Evolutionary conservation across 2,888 invertebrate genomes (phyloP).

Genomic region (Mactromeris polynyma): DNA sequence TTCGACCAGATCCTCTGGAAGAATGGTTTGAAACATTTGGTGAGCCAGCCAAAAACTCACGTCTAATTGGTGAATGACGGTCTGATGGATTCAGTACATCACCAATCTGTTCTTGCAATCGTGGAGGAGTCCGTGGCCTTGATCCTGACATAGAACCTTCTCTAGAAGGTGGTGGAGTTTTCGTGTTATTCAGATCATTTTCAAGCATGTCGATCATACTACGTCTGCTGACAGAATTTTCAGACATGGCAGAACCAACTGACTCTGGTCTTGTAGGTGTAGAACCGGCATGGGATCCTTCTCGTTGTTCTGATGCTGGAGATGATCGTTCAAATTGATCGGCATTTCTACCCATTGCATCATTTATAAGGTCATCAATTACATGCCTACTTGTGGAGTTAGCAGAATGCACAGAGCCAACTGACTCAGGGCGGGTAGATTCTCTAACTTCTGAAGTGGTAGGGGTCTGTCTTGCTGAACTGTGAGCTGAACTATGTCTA

Average conservation of each 20-base stretch:
- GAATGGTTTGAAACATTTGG: constrained; percentile 49
- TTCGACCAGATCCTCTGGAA: constrained; percentile 45
- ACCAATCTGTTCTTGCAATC: constrained; percentile 56
- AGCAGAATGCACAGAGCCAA: constrained; percentile 64
- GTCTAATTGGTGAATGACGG: constrained; percentile 68
- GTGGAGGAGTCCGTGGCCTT: constrained; percentile 59
- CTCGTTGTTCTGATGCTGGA: constrained; percentile 19
- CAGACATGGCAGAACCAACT: constrained; percentile 63
- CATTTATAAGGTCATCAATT: constrained; percentile 53
- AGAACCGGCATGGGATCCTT: constrained; percentile 39
- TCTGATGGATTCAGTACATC: constrained; percentile 73
- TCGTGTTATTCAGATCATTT: constrained; percentile 42
- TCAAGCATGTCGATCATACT: constrained; percentile 54
- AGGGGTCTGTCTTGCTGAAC: constrained; percentile 69
- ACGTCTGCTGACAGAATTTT: constrained; percentile 53
- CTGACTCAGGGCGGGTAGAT: constrained; percentile 44
- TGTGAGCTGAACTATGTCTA: constrained; percentile 69
- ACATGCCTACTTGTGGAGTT: constrained; percentile 55
- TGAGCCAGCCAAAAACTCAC: constrained; percentile 63
- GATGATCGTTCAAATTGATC: background rate
- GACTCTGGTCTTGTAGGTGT: constrained; percentile 34
- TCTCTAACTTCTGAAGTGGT: constrained; percentile 39
- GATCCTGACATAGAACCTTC: constrained; percentile 60
- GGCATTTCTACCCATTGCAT: constrained; percentile 40
- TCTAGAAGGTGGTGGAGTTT: constrained; percentile 32